Conservation (phyloP, 2,113 vertebrate genomes). For the Dolichotis patagonum region DNA sequence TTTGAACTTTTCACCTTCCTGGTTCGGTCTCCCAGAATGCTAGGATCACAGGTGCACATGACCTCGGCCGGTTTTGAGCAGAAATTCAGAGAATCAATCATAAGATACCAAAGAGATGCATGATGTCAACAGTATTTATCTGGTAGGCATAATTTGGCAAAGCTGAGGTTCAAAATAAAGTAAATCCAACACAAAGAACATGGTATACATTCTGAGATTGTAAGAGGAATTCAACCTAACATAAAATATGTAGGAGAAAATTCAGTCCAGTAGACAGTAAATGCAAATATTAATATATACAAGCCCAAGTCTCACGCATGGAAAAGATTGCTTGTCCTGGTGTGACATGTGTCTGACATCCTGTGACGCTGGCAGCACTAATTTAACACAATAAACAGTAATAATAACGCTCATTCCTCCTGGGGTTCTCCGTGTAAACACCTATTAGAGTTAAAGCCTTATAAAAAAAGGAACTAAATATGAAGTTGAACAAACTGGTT, state of each 20-base stretch:
- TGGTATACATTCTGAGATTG: background rate
- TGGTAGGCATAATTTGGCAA: conserved; percentile 1
- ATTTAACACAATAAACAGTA: background rate
- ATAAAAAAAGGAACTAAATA: conserved; percentile 70
- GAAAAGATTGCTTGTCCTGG: background rate
- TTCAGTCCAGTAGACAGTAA: background rate
- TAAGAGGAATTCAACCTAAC: background rate
- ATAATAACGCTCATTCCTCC: background rate
- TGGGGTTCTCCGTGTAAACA: conserved; percentile 5
- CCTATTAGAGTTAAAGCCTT: conserved; percentile 58
- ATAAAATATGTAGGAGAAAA: background rate
- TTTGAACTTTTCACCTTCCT: background rate
- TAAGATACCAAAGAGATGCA: conserved; percentile 69
- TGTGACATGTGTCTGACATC: background rate
- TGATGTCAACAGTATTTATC: conserved; percentile 61
- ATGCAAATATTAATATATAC: background rate
- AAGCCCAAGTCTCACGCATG: background rate
- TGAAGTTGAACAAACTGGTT: conserved; percentile 63
- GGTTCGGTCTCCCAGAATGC: background rate
- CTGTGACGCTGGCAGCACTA: background rate
- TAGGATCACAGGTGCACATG: background rate
- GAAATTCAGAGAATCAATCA: conserved; percentile 76
- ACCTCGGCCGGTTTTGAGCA: background rate
- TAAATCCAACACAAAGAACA: background rate
- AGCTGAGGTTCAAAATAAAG: conserved; percentile 25